Conservation (phyloP, 2,888 invertebrate species). For the Trichopoda pennipes region DNA sequence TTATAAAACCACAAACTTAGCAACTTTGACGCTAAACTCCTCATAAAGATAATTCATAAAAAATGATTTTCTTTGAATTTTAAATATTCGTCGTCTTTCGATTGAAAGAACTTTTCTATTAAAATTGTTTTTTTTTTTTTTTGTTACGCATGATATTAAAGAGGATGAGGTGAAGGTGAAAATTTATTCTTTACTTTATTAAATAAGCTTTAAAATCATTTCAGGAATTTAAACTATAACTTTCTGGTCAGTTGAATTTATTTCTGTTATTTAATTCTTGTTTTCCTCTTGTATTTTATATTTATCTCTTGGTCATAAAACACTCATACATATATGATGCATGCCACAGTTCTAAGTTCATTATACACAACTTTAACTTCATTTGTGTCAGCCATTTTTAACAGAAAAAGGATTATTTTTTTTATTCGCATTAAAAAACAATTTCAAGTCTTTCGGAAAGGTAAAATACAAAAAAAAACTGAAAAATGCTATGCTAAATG, state of each 20-base stretch:
- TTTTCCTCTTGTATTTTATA: background rate
- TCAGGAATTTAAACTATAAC: background rate
- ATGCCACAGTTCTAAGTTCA: constrained; percentile 28
- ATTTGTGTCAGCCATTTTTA: background rate
- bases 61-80: too few relatives aligned
- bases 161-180: too few relatives aligned
- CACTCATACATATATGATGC: background rate
- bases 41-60: too few relatives aligned
- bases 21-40: too few relatives aligned
- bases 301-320: constrained; percentile 1
- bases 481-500: constrained; percentile 24
- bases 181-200: background rate
- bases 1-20: too few relatives aligned
- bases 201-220: background rate
- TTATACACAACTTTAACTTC: constrained; percentile 5
- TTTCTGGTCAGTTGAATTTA: background rate
- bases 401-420: constrained; percentile 3
- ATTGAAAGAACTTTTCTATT: too few relatives aligned
- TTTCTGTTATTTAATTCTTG: background rate
- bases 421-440: constrained; percentile 36
- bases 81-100: too few relatives aligned
- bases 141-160: too few relatives aligned
- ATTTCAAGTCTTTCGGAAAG: constrained; percentile 15
- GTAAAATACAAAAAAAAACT: constrained; percentile 6
- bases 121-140: too few relatives aligned